phyloP scores from a whole-genome alignment of 2,797 vertebrate species.

The Myotis daubentonii region DNA sequence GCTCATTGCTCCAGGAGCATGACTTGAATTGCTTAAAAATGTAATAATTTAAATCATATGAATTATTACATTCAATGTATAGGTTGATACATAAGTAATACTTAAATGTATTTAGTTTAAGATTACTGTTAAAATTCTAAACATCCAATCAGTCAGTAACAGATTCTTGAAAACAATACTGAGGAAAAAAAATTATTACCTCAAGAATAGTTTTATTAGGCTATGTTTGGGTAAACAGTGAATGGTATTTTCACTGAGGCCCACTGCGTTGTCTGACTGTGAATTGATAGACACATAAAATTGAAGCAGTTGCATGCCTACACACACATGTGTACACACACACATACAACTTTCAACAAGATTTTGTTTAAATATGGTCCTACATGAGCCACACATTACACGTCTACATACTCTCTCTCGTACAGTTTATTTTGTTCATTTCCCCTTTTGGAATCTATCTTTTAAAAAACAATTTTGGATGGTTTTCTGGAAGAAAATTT shows the following conservation, averaged over 20 bases:
- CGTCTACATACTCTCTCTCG: not conserved
- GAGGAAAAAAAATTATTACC: not conserved
- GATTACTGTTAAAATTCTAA: slow-evolving; percentile 67
- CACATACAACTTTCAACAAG: slow-evolving; percentile 9
- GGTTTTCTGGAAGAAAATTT: slow-evolving; percentile 37
- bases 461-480: not conserved
- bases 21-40: not conserved
- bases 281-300: slow-evolving; percentile 11
- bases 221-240: not conserved
- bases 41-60: slow-evolving; percentile 55
- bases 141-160: slow-evolving; percentile 59
- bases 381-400: not conserved
- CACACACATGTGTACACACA: fast-evolving
- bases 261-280: slow-evolving; percentile 30
- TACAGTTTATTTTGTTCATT: not conserved
- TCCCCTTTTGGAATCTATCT: slow-evolving; percentile 53
- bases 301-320: not conserved
- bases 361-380: slow-evolving; percentile 27
- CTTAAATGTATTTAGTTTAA: slow-evolving; percentile 62
- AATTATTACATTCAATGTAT: slow-evolving; percentile 70
- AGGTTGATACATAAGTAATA: slow-evolving; percentile 31
- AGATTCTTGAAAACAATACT: slow-evolving; percentile 44
- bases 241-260: slow-evolving; percentile 15
- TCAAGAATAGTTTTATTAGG: slow-evolving; percentile 14
- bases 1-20: slow-evolving; percentile 27